Evolutionary conservation across 1,140 invertebrate genomes (phyloP).

Genomic region (Drosophila neocordata): DNA sequence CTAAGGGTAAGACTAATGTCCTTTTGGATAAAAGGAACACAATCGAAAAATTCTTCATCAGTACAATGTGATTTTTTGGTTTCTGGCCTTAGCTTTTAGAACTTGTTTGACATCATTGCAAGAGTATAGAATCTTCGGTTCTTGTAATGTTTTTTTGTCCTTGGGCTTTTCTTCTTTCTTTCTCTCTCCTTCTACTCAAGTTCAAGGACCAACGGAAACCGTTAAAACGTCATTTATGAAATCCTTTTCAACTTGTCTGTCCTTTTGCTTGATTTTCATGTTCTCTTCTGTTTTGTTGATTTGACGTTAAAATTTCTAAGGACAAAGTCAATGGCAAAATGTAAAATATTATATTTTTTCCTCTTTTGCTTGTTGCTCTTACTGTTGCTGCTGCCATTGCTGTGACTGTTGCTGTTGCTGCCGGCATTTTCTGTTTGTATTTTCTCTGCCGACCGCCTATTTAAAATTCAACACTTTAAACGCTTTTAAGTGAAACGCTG

Average conservation of each 20-base stretch:
- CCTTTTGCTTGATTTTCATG: constrained; percentile 29
- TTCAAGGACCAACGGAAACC: constrained; percentile 51
- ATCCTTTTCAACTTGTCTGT: not conserved
- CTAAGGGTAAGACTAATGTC: too few species aligned
- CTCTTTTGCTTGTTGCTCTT: constrained; percentile 26
- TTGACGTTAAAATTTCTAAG: constrained; percentile 40
- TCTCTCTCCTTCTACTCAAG: constrained; percentile 19
- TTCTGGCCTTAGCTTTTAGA: too few species aligned
- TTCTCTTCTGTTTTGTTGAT: not conserved
- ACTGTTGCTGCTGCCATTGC: not conserved
- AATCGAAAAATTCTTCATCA: too few species aligned
- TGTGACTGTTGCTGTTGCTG: constrained; percentile 16
- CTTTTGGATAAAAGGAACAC: too few species aligned
- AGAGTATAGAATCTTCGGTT: too few species aligned
- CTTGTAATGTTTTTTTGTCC: not conserved
- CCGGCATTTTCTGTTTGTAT: constrained; percentile 3
- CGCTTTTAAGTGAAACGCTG: constrained; percentile 18
- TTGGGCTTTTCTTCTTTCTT: not conserved
- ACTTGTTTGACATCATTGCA: too few species aligned
- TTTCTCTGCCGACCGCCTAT: constrained; percentile 2
- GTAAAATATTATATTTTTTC: constrained; percentile 25
- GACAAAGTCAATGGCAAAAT: constrained; percentile 56
- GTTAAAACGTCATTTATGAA: constrained; percentile 2
- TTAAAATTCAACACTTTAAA: constrained; percentile 24
- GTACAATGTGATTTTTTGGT: too few species aligned